Evolutionary conservation across 1,140 invertebrate genomes (phyloP), one percentile per base, ranked within the genome.

Genomic region (Papilio dardanus): DNA sequence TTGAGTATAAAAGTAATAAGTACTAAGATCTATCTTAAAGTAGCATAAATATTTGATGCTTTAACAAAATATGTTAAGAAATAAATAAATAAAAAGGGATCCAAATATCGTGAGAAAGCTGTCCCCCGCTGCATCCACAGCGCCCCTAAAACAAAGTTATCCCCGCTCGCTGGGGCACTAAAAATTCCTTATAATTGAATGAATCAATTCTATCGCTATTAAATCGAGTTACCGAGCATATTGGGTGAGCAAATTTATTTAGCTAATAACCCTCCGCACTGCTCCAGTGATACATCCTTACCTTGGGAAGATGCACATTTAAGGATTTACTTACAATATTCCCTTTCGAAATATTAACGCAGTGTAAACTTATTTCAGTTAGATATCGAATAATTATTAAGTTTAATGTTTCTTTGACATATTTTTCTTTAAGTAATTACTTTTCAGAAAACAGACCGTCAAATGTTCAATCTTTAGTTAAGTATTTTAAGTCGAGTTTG

Each of bases 121-220:
- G 85, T 82, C 82, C 88, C 84, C 77, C 76, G 74, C 21, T 74
- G 16, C 68, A 71, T 50, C 1, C 21, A 77, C 71, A 73, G 76
- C 82, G 75, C 84, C 87, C 85, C 82, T 81, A 89, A 86, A 89
- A 88, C 85, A 88, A 89, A 88, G 85, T 88, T 85, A 82, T 83
- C 84, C 85, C 83, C 85, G 83, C 86, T 83, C 88, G 76, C 79
- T 83, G 83, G 89, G 89, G 89, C 88, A 92, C 90, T 93, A 93
- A 93, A 93, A 93, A 93, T 93, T 92, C 92, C 90, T 91, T 89
- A 84, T 93, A 93, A 93, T 93, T 93, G 90, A 93, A 93, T 93
- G 90, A 93, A 92, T 93, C 92, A 91, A 92, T 93, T 92, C 92
- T 89, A 92, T 92, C 86, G 89, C 90, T 88, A 93, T 93, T 93